Conservation (phyloP, 2,888 invertebrate genomes). For the Drosophila aldrichi region DNA sequence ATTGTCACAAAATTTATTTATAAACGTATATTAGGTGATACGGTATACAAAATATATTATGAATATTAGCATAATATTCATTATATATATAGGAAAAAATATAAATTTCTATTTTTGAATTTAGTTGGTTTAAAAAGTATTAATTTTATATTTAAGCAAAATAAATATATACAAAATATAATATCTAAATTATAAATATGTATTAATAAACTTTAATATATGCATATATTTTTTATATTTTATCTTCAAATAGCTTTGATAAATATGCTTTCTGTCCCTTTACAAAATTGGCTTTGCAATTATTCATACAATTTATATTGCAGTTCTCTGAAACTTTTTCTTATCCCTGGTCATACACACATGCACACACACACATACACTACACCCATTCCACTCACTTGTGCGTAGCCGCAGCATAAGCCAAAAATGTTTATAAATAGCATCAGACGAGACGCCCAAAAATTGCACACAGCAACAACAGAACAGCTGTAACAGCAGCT, state of each 20-base stretch:
- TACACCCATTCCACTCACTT: background rate
- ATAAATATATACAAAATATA: background rate
- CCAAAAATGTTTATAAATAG: constrained; percentile 60
- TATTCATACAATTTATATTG: background rate
- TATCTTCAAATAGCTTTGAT: background rate
- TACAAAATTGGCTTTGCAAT: background rate
- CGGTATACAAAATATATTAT: background rate
- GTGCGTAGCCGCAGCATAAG: constrained; percentile 30
- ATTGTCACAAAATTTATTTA: background rate
- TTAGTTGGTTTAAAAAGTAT: background rate
- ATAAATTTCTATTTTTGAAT: too few species aligned
- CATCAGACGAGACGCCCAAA: constrained; percentile 43
- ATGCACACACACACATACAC: background rate
- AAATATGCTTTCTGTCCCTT: too few species aligned
- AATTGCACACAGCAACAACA: constrained; percentile 44
- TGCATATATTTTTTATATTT: background rate
- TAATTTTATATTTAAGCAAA: too few species aligned
- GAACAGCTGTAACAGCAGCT: constrained; percentile 19
- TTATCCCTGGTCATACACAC: constrained; percentile 18
- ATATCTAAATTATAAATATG: background rate
- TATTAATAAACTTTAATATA: background rate
- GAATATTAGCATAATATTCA: background rate
- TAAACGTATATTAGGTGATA: background rate
- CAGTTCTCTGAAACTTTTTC: too few species aligned
- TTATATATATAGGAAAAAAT: background rate